Evolutionary conservation across 2,888 invertebrate species (phyloP), one percentile per base, ranked within the genome.

Genomic region (Callyntrura sp.): DNA sequence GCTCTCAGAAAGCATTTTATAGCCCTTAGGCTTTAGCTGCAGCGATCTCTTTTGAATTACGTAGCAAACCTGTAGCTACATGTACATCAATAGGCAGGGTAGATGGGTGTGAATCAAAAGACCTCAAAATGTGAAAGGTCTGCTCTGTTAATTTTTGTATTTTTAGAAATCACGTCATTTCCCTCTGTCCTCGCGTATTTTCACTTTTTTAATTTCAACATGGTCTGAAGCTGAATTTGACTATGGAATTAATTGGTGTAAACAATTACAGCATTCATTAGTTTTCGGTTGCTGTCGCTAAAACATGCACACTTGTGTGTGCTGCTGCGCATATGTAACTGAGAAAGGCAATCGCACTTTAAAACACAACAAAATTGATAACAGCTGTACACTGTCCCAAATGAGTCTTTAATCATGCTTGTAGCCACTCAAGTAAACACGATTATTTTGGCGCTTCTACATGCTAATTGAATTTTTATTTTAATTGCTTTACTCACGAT

Each of bases 401-500:
- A 43, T 17, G n/a, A 57, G n/a, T 6, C 14, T 28, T 68, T 0
- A 28, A 28, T 12, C 28, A 35, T 23, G 6, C 1, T 12, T 62
- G 62, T 25, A 8, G 62, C 6, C 6, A 35, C 35, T 35, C 23
- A 25, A 1, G 9, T 62, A 25, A 23, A n/a, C 48, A 48, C n/a
- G 48, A 70, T 45, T 70, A 9, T 43, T 20, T 17, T 17, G 55
- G 57, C 28, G 79, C 28, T 79, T 76, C 65, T 68, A 20, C 55
- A 86, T 86, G 79, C 79, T 68, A 86, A 87, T 83, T 88, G 76
- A 76, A 62, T 82, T 76, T 79, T 48, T 57, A 48, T 57, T 81
- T 70, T 88, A 88, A 88, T 83, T 88, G 76, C 88, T 73, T 83
- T 45, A 23, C 73, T 60, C 45, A n/a, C 79, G 60, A 88, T 88